phyloP scores from a whole-genome alignment of 1,140 invertebrate species.

The Drosophila sturtevanti region DNA sequence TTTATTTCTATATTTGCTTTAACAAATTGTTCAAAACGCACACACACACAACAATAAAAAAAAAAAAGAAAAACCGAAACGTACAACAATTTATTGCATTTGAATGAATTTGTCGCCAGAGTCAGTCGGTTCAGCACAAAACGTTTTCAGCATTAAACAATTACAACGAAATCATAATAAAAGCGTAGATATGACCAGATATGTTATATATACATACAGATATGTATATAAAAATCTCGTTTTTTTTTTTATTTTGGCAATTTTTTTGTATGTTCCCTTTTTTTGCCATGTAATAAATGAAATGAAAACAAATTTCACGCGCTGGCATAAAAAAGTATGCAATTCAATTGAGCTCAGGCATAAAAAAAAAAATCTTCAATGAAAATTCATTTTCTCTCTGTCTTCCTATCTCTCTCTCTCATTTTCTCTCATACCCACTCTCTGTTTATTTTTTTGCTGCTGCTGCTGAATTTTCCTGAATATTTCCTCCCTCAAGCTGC shows the following conservation, averaged over 20 bases:
- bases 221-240: not conserved
- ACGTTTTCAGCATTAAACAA: constrained; percentile 66
- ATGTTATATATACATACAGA: constrained; percentile 1
- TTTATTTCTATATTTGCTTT: constrained; percentile 75
- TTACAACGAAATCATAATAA: constrained; percentile 38
- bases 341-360: constrained; percentile 36
- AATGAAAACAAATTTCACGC: constrained; percentile 71
- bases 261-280: constrained; percentile 6
- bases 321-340: constrained; percentile 54
- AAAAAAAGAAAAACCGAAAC: constrained; percentile 34
- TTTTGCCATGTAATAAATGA: constrained; percentile 53
- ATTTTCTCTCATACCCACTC: no score
- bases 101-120: constrained; percentile 75
- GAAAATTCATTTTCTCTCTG: not conserved
- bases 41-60: not conserved
- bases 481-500: constrained; percentile 8
- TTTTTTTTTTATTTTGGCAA: constrained; percentile 1
- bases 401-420: not conserved
- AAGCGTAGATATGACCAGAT: not conserved
- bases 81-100: constrained; percentile 74
- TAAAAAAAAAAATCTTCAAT: constrained; percentile 19
- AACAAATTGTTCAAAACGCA: constrained; percentile 76
- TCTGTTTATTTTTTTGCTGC: no score
- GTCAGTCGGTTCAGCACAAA: constrained; percentile 35
- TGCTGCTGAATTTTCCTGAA: not conserved